Base-by-base conservation (phyloP, 2,113 vertebrate species). In the Furnarius figulus region DNA sequence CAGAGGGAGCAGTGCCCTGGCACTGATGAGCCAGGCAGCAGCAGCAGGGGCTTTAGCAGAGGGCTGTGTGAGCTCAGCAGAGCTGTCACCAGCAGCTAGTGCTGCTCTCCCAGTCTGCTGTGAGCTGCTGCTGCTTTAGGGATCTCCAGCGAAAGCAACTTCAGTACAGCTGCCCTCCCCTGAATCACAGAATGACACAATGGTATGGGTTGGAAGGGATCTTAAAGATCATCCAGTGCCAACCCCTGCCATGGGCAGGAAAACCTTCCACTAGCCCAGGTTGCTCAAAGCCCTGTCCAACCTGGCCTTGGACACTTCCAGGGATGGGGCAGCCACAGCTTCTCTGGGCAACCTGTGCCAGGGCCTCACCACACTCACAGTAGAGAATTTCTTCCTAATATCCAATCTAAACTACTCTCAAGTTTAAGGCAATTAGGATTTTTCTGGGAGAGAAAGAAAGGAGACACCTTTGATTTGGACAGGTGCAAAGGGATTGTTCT, bases 251-350 rank as follows among this genome's bases (percentile, higher is more conserved):
- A 9, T 0, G 6, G 28, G 8, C 55, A 76, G 30, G 62, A 55
- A 19, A 47, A 40, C 4, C 11, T 68, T 47, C 40, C 47, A 27
- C 40, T 5, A 3, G 1, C 0, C 25, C 55, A 62, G n/a, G 14
- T 3, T 40, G 21, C 47, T 62, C 21, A 5, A 35, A 68, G 17
- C 4, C 30, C 17, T 2, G 0, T 10, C 39, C 40, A 62, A 2
- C 2, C 17, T 5, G 3, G 9, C 24, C 78, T 55, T 1, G 30
- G 0, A 15, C 47, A 19, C 4, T 70, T 0, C 20, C 53, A 47
- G 55, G 3, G 14, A 2, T 62, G 53, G 30, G 2, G 25, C 55
- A 70, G 12, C 25, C 63, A 56, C 56, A 77, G 47, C 18, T 56
- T 1, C 31, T 77, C 0, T 62, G 63, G 10, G 21, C n/a, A 55